phyloP scores from a whole-genome alignment of 2,797 vertebrate genomes.

The Myoxocephalus aenaeus region DNA sequence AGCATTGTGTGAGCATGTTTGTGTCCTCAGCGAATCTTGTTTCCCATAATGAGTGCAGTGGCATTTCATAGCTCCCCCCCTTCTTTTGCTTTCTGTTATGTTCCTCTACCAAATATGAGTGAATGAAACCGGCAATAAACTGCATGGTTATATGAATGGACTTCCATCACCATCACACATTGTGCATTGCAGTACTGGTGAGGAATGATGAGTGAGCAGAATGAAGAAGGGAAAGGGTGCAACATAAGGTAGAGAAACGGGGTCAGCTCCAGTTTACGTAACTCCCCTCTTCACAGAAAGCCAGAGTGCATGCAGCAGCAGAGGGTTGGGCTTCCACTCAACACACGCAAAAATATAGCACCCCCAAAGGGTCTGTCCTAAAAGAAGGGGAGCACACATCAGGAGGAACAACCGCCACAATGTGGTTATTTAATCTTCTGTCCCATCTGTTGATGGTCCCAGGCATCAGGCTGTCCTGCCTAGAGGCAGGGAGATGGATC shows the following conservation, averaged over 20 bases:
- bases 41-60: conserved; percentile 38
- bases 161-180: conserved; percentile 50
- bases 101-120: conserved; percentile 1
- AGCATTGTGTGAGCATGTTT: conserved; percentile 38
- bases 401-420: conserved; percentile 37
- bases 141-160: conserved; percentile 34
- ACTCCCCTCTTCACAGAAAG: conserved; percentile 56
- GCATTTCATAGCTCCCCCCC: conserved; percentile 25
- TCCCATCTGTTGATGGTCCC: conserved; percentile 71
- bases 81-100: conserved; percentile 8
- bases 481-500: conserved; percentile 47
- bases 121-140: conserved; percentile 22
- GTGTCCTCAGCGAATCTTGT: conserved; percentile 18
- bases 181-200: conserved; percentile 43
- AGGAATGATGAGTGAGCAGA: conserved; percentile 63
- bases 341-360: conserved; percentile 41
- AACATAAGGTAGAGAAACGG: conserved; percentile 60
- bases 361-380: conserved; percentile 53
- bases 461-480: conserved; percentile 41
- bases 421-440: conserved; percentile 41
- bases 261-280: conserved; percentile 76
- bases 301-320: conserved; percentile 67
- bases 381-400: conserved; percentile 52
- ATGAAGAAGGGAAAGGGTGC: conserved; percentile 41
- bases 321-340: conserved; percentile 61